Evolutionary conservation across 2,888 invertebrate species (phyloP).

Genomic region (Oligia latruncula): DNA sequence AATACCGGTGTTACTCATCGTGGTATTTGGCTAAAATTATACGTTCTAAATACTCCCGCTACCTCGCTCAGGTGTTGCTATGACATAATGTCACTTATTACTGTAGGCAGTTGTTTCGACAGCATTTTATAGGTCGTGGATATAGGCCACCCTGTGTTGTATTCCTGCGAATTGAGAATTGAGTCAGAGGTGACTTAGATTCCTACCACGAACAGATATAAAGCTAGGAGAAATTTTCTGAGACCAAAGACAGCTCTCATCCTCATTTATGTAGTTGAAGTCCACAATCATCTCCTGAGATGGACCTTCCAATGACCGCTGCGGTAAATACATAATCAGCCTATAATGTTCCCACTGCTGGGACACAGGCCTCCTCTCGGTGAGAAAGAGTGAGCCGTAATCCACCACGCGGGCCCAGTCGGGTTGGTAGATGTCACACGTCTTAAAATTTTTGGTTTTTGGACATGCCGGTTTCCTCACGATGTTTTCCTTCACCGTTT

Average conservation of each 20-base stretch:
- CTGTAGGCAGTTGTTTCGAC: slow-evolving; percentile 14
- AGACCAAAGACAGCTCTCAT: neutral
- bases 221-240: neutral
- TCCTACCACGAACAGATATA: neutral
- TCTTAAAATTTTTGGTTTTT: too few relatives aligned
- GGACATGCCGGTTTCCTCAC: too few relatives aligned
- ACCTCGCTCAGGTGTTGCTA: slow-evolving; percentile 77
- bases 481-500: too few relatives aligned
- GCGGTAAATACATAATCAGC: neutral
- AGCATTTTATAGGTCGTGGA: slow-evolving; percentile 16
- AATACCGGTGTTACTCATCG: slow-evolving; percentile 80
- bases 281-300: neutral
- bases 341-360: too few relatives aligned
- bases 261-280: neutral
- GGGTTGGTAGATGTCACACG: too few relatives aligned
- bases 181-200: slow-evolving; percentile 14
- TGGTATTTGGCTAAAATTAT: slow-evolving; percentile 86
- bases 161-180: slow-evolving; percentile 6
- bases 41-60: slow-evolving; percentile 81
- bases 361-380: too few relatives aligned
- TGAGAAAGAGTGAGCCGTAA: too few relatives aligned
- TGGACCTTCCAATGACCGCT: neutral
- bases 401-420: too few relatives aligned
- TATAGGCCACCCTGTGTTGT: slow-evolving; percentile 9
- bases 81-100: slow-evolving; percentile 53